These are phyloP conservation scores for Sisyra nigra DNA, from an alignment of 2,888 invertebrate species.

Conservation along the genomic window DNA sequence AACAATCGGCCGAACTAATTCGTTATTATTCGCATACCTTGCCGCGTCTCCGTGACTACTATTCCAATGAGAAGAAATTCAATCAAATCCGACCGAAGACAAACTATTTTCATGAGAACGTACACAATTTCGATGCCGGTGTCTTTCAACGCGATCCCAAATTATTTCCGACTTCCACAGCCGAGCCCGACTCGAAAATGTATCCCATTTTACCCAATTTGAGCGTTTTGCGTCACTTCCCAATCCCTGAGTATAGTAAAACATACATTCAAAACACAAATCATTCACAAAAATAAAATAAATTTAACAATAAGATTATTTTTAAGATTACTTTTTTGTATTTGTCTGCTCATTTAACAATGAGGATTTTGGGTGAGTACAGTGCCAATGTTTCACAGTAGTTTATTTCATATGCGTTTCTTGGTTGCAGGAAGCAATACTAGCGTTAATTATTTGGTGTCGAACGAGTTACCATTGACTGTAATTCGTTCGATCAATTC, in stretches of 20 bases:
- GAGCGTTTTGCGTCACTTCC: constrained; percentile 18
- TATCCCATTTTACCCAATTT: constrained; percentile 9
- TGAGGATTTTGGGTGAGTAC: too few species aligned
- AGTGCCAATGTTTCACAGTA: too few species aligned
- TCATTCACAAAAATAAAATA: not conserved
- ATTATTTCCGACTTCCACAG: not conserved
- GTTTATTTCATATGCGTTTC: constrained; percentile 11
- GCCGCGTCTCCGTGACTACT: constrained; percentile 22
- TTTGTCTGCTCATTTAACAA: not conserved
- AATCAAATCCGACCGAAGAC: constrained; percentile 5
- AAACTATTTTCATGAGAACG: constrained; percentile 8
- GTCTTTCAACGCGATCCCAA: not conserved
- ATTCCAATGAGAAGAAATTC: constrained; percentile 23
- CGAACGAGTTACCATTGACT: constrained; percentile 45
- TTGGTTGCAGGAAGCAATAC: constrained; percentile 41
- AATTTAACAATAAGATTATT: not conserved
- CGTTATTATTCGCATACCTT: constrained; percentile 24
- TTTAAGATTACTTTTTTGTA: not conserved
- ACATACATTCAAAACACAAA: constrained; percentile 24
- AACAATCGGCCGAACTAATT: constrained; percentile 21
- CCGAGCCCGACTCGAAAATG: constrained; percentile 4
- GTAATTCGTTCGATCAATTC: constrained; percentile 15
- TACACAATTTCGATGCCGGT: constrained; percentile 3
- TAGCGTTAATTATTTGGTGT: constrained; percentile 46
- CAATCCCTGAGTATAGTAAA: constrained; percentile 24